phyloP scores from a whole-genome alignment of 2,888 invertebrate species.

The Miltochrista miniata region DNA sequence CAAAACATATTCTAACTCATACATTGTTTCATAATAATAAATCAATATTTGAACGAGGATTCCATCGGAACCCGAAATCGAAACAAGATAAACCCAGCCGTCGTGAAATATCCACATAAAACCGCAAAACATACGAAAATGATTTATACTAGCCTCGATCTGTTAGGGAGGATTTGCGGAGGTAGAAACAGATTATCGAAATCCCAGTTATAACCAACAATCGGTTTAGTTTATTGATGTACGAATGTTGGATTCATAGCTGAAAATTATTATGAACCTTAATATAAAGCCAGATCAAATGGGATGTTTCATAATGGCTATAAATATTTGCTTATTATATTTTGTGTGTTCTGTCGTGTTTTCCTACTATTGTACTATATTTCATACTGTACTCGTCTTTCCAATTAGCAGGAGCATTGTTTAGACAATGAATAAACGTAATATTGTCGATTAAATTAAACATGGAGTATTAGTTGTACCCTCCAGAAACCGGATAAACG shows the following conservation, averaged over 20 bases:
- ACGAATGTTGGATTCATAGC: constrained; percentile 33
- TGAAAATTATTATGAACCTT: constrained; percentile 7
- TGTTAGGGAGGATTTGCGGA: constrained; percentile 66
- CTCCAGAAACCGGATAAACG: too few species aligned
- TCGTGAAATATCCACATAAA: constrained; percentile 69
- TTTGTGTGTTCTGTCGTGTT: too few species aligned
- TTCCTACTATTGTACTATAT: too few species aligned
- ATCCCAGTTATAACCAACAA: constrained; percentile 68
- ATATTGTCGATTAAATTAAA: too few species aligned
- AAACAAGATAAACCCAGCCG: constrained; percentile 69
- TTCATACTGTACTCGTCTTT: too few species aligned
- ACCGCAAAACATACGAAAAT: constrained; percentile 75
- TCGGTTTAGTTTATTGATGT: constrained; percentile 53
- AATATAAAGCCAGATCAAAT: neutral
- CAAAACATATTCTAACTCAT: constrained; percentile 19
- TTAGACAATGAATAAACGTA: too few species aligned
- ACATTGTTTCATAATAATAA: constrained; percentile 38
- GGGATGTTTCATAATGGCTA: neutral
- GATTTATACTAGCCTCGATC: constrained; percentile 74
- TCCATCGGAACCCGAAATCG: constrained; percentile 56
- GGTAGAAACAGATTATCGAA: constrained; percentile 77
- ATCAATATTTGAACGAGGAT: constrained; percentile 48
- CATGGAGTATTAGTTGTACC: too few species aligned
- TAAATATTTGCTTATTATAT: too few species aligned
- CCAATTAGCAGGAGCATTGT: too few species aligned